phyloP scores from a whole-genome alignment of 1,140 invertebrate species.

The Anastatus disparis region DNA sequence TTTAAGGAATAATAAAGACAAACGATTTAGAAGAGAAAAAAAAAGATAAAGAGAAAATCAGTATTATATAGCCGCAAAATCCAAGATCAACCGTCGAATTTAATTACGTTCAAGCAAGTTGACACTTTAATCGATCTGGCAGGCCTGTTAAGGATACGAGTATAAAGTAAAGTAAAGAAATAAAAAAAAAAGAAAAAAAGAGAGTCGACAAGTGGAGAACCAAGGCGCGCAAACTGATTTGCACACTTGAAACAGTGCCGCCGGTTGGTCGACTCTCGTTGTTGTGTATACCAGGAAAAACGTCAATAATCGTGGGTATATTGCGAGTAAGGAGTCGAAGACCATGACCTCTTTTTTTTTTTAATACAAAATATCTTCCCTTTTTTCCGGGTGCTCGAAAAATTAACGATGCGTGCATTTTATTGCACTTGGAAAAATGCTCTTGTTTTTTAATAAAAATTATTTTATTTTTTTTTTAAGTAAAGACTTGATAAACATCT shows the following conservation, averaged over 20 bases:
- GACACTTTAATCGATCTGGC: conserved; percentile 3
- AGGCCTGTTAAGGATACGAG: neutral
- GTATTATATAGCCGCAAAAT: neutral
- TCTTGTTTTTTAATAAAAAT: too few species aligned
- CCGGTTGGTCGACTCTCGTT: neutral
- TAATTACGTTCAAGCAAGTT: neutral
- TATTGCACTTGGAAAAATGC: too few species aligned
- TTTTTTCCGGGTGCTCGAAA: neutral
- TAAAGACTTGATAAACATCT: too few species aligned
- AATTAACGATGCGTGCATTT: too few species aligned
- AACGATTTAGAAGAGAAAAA: neutral
- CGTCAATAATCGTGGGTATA: conserved; percentile 11
- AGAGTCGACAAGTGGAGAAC: too few species aligned
- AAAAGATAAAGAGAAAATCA: neutral
- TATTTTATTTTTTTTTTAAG: too few species aligned
- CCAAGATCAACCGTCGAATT: neutral
- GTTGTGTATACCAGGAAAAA: neutral
- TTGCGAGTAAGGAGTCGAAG: neutral
- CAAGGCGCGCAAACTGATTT: neutral
- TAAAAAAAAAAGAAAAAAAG: neutral
- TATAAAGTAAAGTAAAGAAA: neutral
- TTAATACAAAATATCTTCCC: neutral
- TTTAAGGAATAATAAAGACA: too few species aligned
- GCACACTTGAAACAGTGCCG: neutral
- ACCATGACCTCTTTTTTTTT: conserved; percentile 1